Evolutionary conservation across 2,888 invertebrate genomes (phyloP).

Genomic region (Lasius platythorax): DNA sequence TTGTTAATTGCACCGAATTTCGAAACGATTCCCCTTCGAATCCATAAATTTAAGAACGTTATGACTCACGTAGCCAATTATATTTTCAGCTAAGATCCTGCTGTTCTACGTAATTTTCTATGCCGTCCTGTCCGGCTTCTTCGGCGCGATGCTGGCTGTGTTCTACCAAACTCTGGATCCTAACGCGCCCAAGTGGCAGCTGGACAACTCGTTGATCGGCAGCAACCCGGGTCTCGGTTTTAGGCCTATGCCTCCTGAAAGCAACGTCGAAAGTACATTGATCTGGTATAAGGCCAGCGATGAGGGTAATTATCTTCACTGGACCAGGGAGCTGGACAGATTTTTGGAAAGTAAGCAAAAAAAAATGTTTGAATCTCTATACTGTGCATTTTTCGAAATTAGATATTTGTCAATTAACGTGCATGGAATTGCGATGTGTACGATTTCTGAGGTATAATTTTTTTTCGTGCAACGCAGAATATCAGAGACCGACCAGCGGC

Average conservation of each 20-base stretch:
- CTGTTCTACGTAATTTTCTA: constrained; percentile 99
- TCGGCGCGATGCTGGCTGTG: constrained; percentile 96
- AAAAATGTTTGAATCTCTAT: background rate
- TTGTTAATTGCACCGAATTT: background rate
- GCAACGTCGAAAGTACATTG: constrained; percentile 97
- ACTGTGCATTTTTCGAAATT: background rate
- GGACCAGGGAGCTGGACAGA: constrained; percentile 92
- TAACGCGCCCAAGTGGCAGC: constrained; percentile 95
- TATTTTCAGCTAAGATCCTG: constrained; percentile 95
- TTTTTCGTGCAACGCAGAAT: constrained; percentile 58
- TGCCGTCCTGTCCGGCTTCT: constrained; percentile 96
- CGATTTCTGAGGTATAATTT: constrained; percentile 4
- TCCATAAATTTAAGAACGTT: background rate
- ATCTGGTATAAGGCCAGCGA: constrained; percentile 96
- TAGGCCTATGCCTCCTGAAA: constrained; percentile 97
- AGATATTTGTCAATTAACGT: background rate
- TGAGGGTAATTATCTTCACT: constrained; percentile 92
- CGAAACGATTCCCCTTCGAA: background rate
- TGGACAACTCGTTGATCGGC: constrained; percentile 95
- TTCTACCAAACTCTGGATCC: constrained; percentile 97
- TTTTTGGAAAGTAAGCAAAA: constrained; percentile 92
- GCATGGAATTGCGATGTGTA: background rate
- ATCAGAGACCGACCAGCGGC: constrained; percentile 55
- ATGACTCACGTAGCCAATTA: constrained; percentile 4
- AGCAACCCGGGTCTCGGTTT: constrained; percentile 99